Conservation (phyloP, 2,797 vertebrate genomes). For the Podarcis lilfordi region DNA sequence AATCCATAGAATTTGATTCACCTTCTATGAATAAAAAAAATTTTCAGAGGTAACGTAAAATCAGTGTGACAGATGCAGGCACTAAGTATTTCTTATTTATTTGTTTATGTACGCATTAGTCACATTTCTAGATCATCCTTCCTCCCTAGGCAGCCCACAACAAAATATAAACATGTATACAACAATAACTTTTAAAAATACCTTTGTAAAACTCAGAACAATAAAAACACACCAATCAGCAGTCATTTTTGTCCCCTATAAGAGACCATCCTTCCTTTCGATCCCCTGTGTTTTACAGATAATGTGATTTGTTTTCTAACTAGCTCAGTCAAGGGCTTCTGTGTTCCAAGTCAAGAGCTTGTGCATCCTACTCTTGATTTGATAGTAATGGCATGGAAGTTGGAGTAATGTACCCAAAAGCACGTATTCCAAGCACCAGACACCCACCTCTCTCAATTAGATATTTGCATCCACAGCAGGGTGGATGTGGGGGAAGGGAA, state of each 20-base stretch:
- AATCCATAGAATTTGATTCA: not conserved
- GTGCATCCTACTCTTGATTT: conserved; percentile 50
- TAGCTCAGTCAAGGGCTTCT: conserved; percentile 34
- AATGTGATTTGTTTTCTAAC: not conserved
- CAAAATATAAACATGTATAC: too few species aligned
- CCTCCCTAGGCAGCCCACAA: too few species aligned
- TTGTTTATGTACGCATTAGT: not conserved
- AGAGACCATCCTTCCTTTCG: not conserved
- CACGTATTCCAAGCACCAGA: conserved; percentile 36
- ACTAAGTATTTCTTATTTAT: too few species aligned
- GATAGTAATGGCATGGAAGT: conserved; percentile 55
- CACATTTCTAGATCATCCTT: not conserved
- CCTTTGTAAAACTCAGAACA: not conserved
- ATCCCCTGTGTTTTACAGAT: not conserved
- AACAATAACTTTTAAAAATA: not conserved
- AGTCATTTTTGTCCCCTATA: not conserved
- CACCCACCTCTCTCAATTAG: conserved; percentile 30
- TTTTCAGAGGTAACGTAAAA: not conserved
- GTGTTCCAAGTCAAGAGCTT: conserved; percentile 48
- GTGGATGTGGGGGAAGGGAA: conserved; percentile 26
- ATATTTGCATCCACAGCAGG: conserved; percentile 9
- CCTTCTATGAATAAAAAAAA: not conserved
- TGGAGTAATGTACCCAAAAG: conserved; percentile 51
- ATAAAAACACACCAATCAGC: too few species aligned
- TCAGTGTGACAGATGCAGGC: too few species aligned